phyloP scores from a whole-genome alignment of 1,140 invertebrate species.

The Caenorhabditis latens region DNA sequence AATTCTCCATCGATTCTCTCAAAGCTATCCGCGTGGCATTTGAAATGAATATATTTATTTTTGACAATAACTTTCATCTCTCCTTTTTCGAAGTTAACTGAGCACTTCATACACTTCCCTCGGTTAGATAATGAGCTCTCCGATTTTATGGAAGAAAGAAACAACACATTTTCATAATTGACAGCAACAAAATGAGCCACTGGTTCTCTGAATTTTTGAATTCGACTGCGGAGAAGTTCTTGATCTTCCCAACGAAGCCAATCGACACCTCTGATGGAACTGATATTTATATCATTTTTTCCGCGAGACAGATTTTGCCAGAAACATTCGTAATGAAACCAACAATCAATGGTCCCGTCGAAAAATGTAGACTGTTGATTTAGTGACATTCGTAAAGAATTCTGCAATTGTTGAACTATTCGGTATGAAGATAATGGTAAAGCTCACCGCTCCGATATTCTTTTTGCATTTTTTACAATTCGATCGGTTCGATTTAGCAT shows the following conservation, averaged over 20 bases:
- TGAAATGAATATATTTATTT: background rate
- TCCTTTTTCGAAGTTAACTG: background rate
- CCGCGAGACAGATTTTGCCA: background rate
- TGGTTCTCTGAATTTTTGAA: background rate
- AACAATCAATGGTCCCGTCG: constrained; percentile 23
- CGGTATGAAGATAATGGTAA: background rate
- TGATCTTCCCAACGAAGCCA: constrained; percentile 45
- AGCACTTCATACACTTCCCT: constrained; percentile 13
- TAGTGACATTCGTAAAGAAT: background rate
- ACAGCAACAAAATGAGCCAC: background rate
- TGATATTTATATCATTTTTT: background rate
- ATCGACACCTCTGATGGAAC: constrained; percentile 38
- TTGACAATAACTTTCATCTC: constrained; percentile 1
- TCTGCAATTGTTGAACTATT: background rate
- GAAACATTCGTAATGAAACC: constrained; percentile 30
- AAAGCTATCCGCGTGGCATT: background rate
- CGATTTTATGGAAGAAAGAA: background rate
- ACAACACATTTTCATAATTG: background rate
- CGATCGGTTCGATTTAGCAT: background rate
- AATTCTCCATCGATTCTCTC: background rate
- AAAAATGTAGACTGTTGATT: background rate
- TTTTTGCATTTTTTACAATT: constrained; percentile 34
- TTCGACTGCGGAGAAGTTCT: background rate
- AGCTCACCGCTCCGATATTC: background rate
- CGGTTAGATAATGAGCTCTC: background rate